Evolutionary conservation across 2,113 vertebrate genomes (phyloP).

Genomic region (Eulemur rufifrons): DNA sequence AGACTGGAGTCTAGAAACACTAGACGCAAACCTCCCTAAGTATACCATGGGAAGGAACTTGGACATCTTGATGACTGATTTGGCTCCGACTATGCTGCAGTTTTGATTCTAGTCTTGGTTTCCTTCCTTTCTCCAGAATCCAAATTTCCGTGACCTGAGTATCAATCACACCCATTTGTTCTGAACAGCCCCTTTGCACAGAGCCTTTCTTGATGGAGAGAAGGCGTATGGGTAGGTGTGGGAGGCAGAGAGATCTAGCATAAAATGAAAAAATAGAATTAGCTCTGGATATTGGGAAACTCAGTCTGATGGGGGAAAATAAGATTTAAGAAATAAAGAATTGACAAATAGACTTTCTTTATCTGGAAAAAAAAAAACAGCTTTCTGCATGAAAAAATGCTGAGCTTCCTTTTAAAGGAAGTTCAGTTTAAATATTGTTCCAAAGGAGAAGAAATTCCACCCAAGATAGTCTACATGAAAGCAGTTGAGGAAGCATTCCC

Average conservation of each 20-base stretch:
- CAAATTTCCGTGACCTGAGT: not conserved
- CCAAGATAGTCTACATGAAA: not conserved
- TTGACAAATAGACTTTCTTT: not conserved
- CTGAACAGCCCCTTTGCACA: not conserved
- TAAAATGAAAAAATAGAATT: not conserved
- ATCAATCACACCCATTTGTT: not conserved
- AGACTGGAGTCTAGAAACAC: not conserved
- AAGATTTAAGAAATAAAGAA: not conserved
- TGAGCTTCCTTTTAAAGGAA: not conserved
- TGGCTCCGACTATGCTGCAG: not conserved
- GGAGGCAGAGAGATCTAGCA: not conserved
- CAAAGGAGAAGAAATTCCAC: not conserved
- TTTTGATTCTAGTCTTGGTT: conserved; percentile 28
- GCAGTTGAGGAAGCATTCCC: not conserved
- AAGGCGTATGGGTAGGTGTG: not conserved
- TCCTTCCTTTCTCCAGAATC: conserved; percentile 40
- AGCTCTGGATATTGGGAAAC: not conserved
- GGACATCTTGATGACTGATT: not conserved
- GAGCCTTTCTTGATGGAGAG: not conserved
- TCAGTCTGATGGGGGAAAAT: not conserved
- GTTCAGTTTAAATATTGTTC: not conserved
- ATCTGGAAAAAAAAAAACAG: not conserved
- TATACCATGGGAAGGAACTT: not conserved
- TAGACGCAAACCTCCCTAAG: not conserved
- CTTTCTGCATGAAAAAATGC: not conserved